Conservation (phyloP, 1,140 invertebrate species). For the Euwallacea similis region DNA sequence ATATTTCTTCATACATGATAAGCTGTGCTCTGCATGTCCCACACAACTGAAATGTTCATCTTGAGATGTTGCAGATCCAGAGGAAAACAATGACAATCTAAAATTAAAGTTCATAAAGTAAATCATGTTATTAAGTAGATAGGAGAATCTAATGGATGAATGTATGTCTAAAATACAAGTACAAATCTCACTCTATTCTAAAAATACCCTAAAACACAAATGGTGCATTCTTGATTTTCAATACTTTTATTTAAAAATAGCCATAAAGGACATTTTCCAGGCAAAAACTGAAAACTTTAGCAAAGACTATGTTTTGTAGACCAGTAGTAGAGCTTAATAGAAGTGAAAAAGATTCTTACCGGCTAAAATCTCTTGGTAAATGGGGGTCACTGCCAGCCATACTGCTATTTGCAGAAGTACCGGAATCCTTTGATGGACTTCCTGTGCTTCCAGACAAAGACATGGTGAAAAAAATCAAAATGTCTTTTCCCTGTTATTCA, state of each 20-base stretch:
- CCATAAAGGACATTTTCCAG: too few species aligned
- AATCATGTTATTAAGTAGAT: too few species aligned
- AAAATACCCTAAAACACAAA: too few species aligned
- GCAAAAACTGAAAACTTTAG: too few species aligned
- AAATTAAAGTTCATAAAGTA: constrained; percentile 7
- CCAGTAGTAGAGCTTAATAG: too few species aligned
- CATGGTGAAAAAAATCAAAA: constrained; percentile 34
- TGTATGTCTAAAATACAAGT: too few species aligned
- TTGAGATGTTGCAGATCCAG: constrained; percentile 54
- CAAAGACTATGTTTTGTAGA: neutral
- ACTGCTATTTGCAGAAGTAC: constrained; percentile 36
- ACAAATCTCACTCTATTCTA: too few species aligned
- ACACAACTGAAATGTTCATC: constrained; percentile 79
- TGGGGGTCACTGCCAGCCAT: constrained; percentile 51
- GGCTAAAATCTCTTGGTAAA: constrained; percentile 60
- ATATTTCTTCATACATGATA: constrained; percentile 80
- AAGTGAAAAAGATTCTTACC: constrained; percentile 35
- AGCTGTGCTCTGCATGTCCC: constrained; percentile 77
- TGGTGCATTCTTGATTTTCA: too few species aligned
- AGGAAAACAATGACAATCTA: constrained; percentile 57
- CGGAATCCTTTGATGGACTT: constrained; percentile 50
- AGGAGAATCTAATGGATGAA: too few species aligned
- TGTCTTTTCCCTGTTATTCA: too few species aligned
- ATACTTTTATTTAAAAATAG: too few species aligned
- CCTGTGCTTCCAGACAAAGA: constrained; percentile 47